These are phyloP conservation scores for Lepisosteus oculatus DNA, from an alignment of 2,113 vertebrate genomes.

Conservation along the genomic window DNA sequence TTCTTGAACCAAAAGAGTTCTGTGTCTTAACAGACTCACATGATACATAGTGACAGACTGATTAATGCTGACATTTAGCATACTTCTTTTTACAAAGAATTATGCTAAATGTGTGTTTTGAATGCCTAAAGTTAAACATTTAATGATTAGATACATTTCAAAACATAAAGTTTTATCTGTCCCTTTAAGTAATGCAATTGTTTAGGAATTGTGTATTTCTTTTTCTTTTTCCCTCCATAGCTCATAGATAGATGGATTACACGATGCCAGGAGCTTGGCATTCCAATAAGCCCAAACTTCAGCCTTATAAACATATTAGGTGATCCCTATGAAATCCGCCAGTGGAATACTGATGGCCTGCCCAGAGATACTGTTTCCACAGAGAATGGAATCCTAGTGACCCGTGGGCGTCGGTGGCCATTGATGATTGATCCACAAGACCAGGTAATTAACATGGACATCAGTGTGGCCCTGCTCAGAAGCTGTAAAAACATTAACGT, in stretches of 20 bases:
- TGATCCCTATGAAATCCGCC: conserved; percentile 73
- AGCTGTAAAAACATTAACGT: too few species aligned
- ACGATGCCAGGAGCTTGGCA: conserved; percentile 65
- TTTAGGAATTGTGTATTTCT: background rate
- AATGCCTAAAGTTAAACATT: too few species aligned
- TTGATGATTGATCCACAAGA: conserved; percentile 86
- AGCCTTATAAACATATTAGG: conserved; percentile 76
- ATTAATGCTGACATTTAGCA: too few species aligned
- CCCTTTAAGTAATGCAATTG: background rate
- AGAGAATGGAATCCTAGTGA: conserved; percentile 80
- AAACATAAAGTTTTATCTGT: too few species aligned
- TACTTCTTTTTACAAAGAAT: too few species aligned
- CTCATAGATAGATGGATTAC: conserved; percentile 74
- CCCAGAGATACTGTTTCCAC: conserved; percentile 75
- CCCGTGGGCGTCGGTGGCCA: conserved; percentile 74
- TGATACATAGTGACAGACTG: too few species aligned
- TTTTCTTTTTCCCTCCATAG: conserved; percentile 42
- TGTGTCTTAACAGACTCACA: too few species aligned
- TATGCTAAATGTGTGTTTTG: too few species aligned
- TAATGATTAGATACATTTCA: too few species aligned
- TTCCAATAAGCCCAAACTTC: conserved; percentile 75
- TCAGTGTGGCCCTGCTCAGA: too few species aligned
- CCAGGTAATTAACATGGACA: conserved; percentile 55
- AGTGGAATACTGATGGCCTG: conserved; percentile 80
- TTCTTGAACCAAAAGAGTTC: too few species aligned